A percentile compares a stretch with the other conserved stretches of the same genome.
Conservation (phyloP, 2,888 invertebrate species). For the Rhingia rostrata region DNA sequence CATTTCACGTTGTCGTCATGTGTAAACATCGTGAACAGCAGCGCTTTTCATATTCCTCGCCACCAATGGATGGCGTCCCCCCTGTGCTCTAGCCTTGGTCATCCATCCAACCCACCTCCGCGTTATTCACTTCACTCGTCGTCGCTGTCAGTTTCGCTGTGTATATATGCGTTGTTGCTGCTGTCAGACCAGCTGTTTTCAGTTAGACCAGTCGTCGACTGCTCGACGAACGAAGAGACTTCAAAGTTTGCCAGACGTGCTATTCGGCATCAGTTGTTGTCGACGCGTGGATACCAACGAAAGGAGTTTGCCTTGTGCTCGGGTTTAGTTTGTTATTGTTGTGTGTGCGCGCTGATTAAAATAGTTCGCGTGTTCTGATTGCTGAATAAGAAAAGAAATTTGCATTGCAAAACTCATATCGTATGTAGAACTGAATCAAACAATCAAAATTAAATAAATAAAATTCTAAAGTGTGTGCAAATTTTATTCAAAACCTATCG, state of each 20-base stretch:
- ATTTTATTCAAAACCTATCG: not conserved
- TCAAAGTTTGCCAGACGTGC: constrained; percentile 59
- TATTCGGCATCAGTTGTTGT: constrained; percentile 63
- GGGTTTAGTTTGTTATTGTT: constrained; percentile 24
- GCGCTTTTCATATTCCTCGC: constrained; percentile 38
- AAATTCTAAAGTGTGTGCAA: constrained; percentile 51
- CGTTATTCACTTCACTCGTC: constrained; percentile 10
- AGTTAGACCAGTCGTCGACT: constrained; percentile 55
- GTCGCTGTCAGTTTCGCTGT: not conserved
- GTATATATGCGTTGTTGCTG: constrained; percentile 12
- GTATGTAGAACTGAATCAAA: constrained; percentile 30
- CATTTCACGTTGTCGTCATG: constrained; percentile 40
- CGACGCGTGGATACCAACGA: constrained; percentile 63
- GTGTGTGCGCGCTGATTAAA: not conserved
- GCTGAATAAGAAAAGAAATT: constrained; percentile 18
- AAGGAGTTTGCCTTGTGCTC: constrained; percentile 52
- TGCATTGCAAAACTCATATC: constrained; percentile 18
- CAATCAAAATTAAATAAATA: constrained; percentile 11
- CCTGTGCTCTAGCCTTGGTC: constrained; percentile 34
- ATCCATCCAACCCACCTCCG: constrained; percentile 42
- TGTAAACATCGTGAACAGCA: constrained; percentile 56
- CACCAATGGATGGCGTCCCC: constrained; percentile 18
- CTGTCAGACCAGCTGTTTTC: constrained; percentile 55
- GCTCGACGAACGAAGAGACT: constrained; percentile 62
- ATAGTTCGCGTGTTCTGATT: constrained; percentile 42